phyloP scores from a whole-genome alignment of 1,140 invertebrate species.

The Doryteuthis pealeii region DNA sequence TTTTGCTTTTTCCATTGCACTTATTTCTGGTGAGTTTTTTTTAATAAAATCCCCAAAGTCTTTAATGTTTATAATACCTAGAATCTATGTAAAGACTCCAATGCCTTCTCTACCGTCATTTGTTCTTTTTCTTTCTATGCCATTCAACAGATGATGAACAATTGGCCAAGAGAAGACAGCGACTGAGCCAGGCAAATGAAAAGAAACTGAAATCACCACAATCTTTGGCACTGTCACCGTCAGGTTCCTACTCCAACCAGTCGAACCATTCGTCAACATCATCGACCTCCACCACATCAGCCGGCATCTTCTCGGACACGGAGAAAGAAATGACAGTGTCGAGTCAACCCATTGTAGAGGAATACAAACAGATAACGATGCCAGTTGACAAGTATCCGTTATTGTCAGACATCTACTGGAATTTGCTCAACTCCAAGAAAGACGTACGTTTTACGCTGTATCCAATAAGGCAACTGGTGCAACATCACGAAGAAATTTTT shows the following conservation, averaged over 20 bases:
- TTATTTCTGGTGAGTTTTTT: no score
- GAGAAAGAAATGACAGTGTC: not conserved
- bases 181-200: slow-evolving; percentile 1
- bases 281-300: not conserved
- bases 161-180: slow-evolving; percentile 36
- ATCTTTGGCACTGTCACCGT: not conserved
- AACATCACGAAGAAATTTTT: not conserved
- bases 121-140: no score
- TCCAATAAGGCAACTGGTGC: not conserved
- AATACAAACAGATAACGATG: not conserved
- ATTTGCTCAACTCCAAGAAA: not conserved
- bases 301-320: no score
- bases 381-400: not conserved
- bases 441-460: not conserved
- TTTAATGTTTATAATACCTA: no score
- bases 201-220: not conserved
- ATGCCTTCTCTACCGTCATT: no score
- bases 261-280: not conserved
- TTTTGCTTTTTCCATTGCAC: no score
- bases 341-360: not conserved
- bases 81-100: no score
- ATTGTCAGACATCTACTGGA: not conserved
- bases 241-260: not conserved
- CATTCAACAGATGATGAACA: slow-evolving; percentile 38
- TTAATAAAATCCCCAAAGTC: no score